Evolutionary conservation across 2,113 vertebrate genomes (phyloP), one percentile per base, ranked within the genome.

Genomic region (Pelecanoides urinatrix): DNA sequence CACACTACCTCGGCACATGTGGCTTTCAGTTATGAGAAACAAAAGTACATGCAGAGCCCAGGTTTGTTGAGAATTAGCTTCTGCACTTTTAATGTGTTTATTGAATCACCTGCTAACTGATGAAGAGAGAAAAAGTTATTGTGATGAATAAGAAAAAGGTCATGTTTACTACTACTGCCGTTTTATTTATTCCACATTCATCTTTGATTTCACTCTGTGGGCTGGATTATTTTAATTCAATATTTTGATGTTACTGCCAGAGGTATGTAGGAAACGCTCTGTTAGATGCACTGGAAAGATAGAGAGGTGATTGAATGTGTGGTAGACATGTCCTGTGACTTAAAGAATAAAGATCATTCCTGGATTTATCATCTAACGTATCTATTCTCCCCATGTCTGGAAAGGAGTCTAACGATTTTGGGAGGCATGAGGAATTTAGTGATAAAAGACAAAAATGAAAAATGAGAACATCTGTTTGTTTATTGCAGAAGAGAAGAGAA

Each of bases 401-500:
- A 79, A 47, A 77, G 42, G 21, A 56, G 21, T 22, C n/a, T 75
- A 19, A 63, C 1, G 1, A 45, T 88, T 92, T 88, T 77, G 72
- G 68, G 52, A 93, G 65, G 34, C 13, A 45, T 26, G 38, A 86
- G 30, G 22, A 76, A 25, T 25, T 70, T 72, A 45, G 50, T 52
- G 66, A 56, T 58, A 40, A 72, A 82, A 66, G 56, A 84, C 25
- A 59, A 81, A 90, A 66, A 44, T 50, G 50, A 92, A 70, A 88
- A 92, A 88, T 77, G 75, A 74, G n/a, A 92, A 63, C 26, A 65
- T 56, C 14, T 86, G 29, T 74, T 88, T 93, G 70, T 80, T 95
- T 63, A 71, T 59, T 83, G n/a, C 30, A 8, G 79, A 67, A 80
- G 67, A 80, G 21, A 92, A 77, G 67, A 80, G 21, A 92, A 77